Conservation (phyloP, 2,888 invertebrate species). For the Uloborus plumipes region DNA sequence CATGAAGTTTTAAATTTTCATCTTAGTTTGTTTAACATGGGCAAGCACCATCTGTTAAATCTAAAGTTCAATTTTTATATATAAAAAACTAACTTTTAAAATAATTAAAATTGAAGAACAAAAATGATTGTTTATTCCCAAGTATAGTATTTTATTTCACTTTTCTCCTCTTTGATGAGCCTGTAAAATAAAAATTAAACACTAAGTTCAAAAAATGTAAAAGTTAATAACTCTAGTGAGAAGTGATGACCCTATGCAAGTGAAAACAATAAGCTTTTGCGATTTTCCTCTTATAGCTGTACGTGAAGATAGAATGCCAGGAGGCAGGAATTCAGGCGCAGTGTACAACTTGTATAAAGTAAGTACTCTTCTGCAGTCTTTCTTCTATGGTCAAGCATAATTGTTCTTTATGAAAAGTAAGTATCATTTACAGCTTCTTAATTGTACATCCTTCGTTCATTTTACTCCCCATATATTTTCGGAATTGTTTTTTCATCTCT, state of each 20-base stretch:
- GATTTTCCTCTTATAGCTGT: conserved; percentile 79
- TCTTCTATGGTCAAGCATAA: not conserved
- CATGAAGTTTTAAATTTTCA: no score
- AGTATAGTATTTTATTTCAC: no score
- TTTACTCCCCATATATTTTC: no score
- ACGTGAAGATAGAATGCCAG: conserved; percentile 98
- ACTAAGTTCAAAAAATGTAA: not conserved
- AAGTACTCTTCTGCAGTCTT: conserved; percentile 46
- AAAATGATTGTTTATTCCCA: no score
- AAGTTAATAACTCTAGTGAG: not conserved
- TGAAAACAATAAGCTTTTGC: conserved; percentile 30
- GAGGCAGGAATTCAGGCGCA: conserved; percentile 97
- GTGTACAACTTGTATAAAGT: conserved; percentile 98
- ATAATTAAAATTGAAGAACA: no score
- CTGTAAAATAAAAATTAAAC: not conserved
- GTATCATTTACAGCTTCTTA: not conserved
- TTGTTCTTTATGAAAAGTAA: conserved; percentile 2
- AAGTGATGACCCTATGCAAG: not conserved
- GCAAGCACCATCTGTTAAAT: no score
- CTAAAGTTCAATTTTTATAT: no score
- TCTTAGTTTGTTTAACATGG: no score
- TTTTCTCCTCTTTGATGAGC: no score
- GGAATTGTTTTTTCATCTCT: no score
- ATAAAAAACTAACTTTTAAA: no score
- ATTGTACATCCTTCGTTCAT: no score